Conservation (phyloP, 2,797 vertebrate genomes). For the Delichon dasypus region DNA sequence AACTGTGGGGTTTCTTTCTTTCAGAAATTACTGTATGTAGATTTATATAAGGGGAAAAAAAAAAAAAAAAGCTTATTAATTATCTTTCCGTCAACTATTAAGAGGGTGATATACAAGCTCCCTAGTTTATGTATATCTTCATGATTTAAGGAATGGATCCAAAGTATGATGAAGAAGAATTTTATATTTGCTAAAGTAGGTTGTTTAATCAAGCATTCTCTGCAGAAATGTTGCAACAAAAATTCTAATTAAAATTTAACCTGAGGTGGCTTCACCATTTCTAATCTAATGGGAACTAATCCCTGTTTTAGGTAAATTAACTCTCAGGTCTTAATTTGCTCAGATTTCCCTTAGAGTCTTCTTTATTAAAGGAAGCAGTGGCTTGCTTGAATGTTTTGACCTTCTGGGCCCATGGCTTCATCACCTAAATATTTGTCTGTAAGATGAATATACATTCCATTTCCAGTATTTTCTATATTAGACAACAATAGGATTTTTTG, state of each 20-base stretch:
- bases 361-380: background rate
- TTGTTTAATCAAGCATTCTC: conserved; percentile 1
- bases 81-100: background rate
- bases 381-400: background rate
- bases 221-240: background rate
- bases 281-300: conserved; percentile 10
- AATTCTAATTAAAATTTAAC: conserved; percentile 49
- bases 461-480: background rate
- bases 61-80: background rate
- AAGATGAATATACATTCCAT: background rate
- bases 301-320: conserved; percentile 35
- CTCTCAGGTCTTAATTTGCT: conserved; percentile 31
- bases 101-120: background rate
- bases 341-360: background rate
- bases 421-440: background rate
- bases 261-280: background rate
- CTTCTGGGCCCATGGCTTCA: background rate
- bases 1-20: background rate
- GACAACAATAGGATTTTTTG: background rate
- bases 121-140: background rate
- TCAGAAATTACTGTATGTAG: background rate
- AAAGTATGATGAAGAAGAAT: background rate
- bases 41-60: background rate
- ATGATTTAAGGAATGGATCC: background rate
- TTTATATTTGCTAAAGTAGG: background rate